Evolutionary conservation across 1,140 invertebrate genomes (phyloP).

Genomic region (Drosophila varians): DNA sequence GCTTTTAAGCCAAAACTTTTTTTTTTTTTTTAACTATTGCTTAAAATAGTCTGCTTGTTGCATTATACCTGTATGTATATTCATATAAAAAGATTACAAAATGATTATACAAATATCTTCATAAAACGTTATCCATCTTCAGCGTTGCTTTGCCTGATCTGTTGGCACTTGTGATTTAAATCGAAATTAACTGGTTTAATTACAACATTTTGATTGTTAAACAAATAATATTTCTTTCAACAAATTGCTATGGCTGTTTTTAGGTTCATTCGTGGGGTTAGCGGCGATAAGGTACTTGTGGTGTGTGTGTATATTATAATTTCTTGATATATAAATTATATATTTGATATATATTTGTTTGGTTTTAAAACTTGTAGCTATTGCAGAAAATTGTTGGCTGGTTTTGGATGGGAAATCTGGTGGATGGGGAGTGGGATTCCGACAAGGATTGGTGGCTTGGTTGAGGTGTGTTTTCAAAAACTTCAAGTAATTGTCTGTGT

Average conservation of each 20-base stretch:
- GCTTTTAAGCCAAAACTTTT: too few relatives aligned
- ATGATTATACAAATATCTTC: too few relatives aligned
- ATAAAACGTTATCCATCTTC: constrained; percentile 49
- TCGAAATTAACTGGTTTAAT: constrained; percentile 78
- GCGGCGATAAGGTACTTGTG: constrained; percentile 74
- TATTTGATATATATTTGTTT: constrained; percentile 79
- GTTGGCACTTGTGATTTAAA: constrained; percentile 73
- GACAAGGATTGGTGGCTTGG: too few relatives aligned
- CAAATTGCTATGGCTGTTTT: constrained; percentile 83
- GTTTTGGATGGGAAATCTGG: constrained; percentile 6
- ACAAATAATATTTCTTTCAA: too few relatives aligned
- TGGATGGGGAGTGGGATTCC: too few relatives aligned
- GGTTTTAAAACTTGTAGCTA: constrained; percentile 83
- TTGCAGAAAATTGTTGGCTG: constrained; percentile 75
- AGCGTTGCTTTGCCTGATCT: constrained; percentile 59
- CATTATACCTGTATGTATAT: too few relatives aligned
- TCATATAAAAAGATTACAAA: too few relatives aligned
- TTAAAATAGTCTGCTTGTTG: too few relatives aligned
- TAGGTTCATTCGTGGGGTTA: constrained; percentile 50
- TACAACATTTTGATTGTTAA: too few relatives aligned
- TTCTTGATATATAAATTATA: constrained; percentile 77
- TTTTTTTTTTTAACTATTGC: too few relatives aligned
- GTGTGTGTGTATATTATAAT: constrained; percentile 74
- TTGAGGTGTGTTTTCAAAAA: too few relatives aligned
- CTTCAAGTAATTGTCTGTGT: too few relatives aligned